Percentiles rank a stretch among this genome's conserved stretches.
Conservation (phyloP, 1,140 invertebrate species). For the Potamilus streckersoni region DNA sequence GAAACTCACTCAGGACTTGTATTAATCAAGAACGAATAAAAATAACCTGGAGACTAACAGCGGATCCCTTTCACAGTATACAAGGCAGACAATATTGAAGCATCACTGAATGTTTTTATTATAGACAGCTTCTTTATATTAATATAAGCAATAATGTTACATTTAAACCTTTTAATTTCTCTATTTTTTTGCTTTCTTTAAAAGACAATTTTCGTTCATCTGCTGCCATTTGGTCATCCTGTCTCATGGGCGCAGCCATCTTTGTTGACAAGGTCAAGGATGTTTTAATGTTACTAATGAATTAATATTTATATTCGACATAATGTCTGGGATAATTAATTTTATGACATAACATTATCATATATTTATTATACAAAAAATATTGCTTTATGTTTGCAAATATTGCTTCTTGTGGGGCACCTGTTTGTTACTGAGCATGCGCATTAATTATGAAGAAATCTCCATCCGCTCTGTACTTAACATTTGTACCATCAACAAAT, state of each 20-base stretch:
- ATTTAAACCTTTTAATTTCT: background rate
- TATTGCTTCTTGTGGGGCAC: background rate
- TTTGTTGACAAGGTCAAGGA: slow-evolving; percentile 37
- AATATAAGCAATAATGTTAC: background rate
- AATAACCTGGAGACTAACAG: too few relatives aligned
- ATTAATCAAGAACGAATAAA: too few relatives aligned
- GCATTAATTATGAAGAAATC: slow-evolving; percentile 42
- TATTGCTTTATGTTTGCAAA: background rate
- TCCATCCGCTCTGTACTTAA: slow-evolving; percentile 10
- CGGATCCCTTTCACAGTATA: too few relatives aligned
- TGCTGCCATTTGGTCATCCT: background rate
- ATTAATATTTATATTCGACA: background rate
- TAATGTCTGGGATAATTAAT: background rate
- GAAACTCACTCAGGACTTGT: too few relatives aligned
- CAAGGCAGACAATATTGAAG: background rate
- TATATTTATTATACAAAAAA: background rate
- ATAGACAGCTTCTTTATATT: background rate
- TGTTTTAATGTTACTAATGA: background rate
- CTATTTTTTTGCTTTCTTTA: background rate
- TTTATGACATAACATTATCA: background rate
- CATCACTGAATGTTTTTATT: background rate
- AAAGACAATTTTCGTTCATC: background rate
- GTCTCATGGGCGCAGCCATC: slow-evolving; percentile 22
- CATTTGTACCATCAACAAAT: slow-evolving; percentile 2
- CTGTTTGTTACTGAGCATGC: slow-evolving; percentile 43